Percentiles rank a stretch among this genome's conserved stretches.
Evolutionary conservation across 1,140 invertebrate genomes (phyloP).

Genomic region (Saccostrea echinata): DNA sequence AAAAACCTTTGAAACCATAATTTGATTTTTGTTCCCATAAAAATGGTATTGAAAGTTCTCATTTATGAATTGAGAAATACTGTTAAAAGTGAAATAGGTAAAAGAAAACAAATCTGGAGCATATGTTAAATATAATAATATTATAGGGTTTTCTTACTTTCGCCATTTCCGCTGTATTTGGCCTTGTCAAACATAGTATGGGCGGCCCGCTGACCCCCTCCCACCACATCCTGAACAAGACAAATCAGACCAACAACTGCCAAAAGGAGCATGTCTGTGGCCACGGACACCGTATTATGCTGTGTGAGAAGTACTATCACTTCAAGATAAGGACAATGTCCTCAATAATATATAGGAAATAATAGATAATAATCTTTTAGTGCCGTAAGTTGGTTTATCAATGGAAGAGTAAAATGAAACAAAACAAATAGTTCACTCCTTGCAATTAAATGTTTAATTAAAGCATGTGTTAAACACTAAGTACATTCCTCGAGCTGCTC

Average conservation of each 20-base stretch:
- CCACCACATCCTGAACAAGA: background rate
- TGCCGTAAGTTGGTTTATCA: background rate
- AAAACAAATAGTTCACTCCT: too few species aligned
- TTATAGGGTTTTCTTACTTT: background rate
- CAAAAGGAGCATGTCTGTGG: background rate
- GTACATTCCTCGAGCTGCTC: too few species aligned
- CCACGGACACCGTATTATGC: background rate
- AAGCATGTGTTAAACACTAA: too few species aligned
- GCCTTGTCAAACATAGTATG: conserved; percentile 1
- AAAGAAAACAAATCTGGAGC: too few species aligned
- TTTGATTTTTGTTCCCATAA: too few species aligned
- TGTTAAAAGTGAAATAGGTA: too few species aligned
- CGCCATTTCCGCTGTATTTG: background rate
- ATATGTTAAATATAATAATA: too few species aligned
- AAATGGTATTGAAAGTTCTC: too few species aligned
- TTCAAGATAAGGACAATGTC: background rate
- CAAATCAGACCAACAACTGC: background rate
- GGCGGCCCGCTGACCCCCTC: background rate
- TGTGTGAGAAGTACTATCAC: background rate
- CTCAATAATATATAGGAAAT: background rate
- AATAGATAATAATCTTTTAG: background rate
- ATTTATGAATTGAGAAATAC: too few species aligned
- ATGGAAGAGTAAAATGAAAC: too few species aligned
- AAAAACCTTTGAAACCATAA: too few species aligned
- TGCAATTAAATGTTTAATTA: too few species aligned